phyloP scores from a whole-genome alignment of 2,113 vertebrate genomes.

The Nothobranchius kuhntae region DNA sequence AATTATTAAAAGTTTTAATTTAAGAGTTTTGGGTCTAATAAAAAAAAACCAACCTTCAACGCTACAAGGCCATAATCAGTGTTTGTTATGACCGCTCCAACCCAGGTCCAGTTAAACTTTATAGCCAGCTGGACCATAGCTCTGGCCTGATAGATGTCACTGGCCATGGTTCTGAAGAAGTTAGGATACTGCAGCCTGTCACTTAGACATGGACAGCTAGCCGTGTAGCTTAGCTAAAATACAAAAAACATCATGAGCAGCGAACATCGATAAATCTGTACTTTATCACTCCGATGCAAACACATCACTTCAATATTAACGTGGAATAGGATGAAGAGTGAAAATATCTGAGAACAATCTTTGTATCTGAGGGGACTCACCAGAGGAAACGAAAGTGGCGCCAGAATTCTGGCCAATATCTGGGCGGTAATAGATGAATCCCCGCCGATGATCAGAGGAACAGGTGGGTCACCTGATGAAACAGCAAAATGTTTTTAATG shows the following conservation, averaged over 20 bases:
- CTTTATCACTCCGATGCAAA: too few relatives aligned
- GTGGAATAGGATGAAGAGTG: too few relatives aligned
- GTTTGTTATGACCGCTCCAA: slow-evolving; percentile 76
- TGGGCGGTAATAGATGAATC: slow-evolving; percentile 67
- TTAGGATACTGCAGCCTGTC: slow-evolving; percentile 68
- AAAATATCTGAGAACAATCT: too few relatives aligned
- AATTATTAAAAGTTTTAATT: not conserved
- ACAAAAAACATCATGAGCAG: not conserved
- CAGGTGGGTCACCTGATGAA: slow-evolving; percentile 33
- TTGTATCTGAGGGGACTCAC: slow-evolving; percentile 59
- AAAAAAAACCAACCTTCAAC: slow-evolving; percentile 58
- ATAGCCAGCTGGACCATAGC: slow-evolving; percentile 73
- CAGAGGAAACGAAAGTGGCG: slow-evolving; percentile 71
- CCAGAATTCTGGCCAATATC: slow-evolving; percentile 69
- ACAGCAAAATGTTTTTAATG: not conserved
- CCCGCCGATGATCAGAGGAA: slow-evolving; percentile 76
- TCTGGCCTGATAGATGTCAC: slow-evolving; percentile 76
- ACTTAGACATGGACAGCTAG: slow-evolving; percentile 78
- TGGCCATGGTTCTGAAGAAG: slow-evolving; percentile 82
- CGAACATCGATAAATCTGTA: not conserved
- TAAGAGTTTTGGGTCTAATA: not conserved
- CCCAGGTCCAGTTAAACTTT: slow-evolving; percentile 78
- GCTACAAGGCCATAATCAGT: slow-evolving; percentile 74
- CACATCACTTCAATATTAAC: too few relatives aligned
- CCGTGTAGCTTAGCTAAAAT: slow-evolving; percentile 77